Percentiles rank a stretch among this genome's conserved stretches.
These are phyloP conservation scores for Lysandra bellargus DNA, from an alignment of 2,888 invertebrate genomes.

Conservation along the genomic window DNA sequence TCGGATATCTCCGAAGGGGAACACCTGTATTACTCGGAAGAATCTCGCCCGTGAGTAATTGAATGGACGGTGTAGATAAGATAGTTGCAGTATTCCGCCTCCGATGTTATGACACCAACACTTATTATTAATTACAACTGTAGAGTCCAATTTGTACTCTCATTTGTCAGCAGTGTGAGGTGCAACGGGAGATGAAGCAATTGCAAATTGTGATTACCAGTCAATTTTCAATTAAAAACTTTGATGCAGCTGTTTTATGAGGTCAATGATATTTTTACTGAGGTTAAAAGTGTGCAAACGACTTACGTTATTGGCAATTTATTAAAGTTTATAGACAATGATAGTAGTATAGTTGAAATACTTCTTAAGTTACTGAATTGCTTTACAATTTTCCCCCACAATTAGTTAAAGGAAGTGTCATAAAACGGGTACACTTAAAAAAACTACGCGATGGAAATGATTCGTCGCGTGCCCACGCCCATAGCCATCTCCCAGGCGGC, in stretches of 20 bases:
- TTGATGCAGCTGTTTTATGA: neutral
- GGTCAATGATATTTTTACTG: neutral
- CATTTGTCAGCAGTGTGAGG: neutral
- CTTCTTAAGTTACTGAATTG: neutral
- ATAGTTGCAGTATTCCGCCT: slow-evolving; percentile 30
- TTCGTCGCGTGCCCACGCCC: slow-evolving; percentile 64
- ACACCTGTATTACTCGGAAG: slow-evolving; percentile 43
- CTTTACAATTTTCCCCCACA: neutral
- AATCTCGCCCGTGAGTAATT: slow-evolving; percentile 36
- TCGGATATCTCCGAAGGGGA: slow-evolving; percentile 45
- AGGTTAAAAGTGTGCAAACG: neutral
- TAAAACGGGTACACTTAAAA: slow-evolving; percentile 13
- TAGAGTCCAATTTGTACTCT: neutral
- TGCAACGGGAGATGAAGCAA: neutral
- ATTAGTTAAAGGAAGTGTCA: neutral
- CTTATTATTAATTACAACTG: slow-evolving; percentile 14
- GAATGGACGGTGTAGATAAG: slow-evolving; percentile 31
- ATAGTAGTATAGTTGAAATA: neutral
- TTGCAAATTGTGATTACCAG: neutral
- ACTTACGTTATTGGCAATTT: neutral
- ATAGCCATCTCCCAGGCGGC: slow-evolving; percentile 62
- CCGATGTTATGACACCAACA: slow-evolving; percentile 25
- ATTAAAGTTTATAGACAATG: too few relatives aligned
- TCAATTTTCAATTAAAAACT: neutral
- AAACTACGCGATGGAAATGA: slow-evolving; percentile 41